Evolutionary conservation across 2,113 vertebrate species (phyloP), one percentile per base, ranked within the genome.

Genomic region (Alces alces): DNA sequence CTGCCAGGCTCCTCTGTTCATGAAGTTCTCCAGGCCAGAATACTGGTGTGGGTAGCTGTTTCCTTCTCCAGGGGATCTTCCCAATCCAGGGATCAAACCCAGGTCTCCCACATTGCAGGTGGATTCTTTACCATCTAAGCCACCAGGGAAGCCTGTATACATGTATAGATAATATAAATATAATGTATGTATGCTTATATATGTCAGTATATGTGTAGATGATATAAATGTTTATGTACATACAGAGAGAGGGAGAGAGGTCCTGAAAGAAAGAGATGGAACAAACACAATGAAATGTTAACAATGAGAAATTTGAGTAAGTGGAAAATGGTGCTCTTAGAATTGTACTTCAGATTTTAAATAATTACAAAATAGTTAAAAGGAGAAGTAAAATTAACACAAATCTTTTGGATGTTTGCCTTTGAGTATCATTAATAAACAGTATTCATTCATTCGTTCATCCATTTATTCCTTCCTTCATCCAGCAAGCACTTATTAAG

Each of bases 331-430:
- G 23, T 80, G 50, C 9, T 66, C 25, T 57, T 79, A 79, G 47
- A 78, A 90, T 43, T 78, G 36, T 47, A 36, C 23, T 61, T 82
- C 47, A 85, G 36, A 55, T 64, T 17, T 85, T 27, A 96, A 84
- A 84, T 89, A 30, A 84, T 54, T 66, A 61, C 12, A 60, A 83
- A 57, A 52, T 82, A 60, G 76, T 61, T 96, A 70, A 55, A 76
- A 86, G n/a, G 64, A 85, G 28, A 93, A 60, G 83, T 92, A 92
- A 88, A 60, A 93, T 78, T 92, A 60, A 83, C 47, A 73, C 89
- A 55, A 57, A n/a, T 33, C 7, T 17, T 93, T 55, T 80, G 39
- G 25, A 58, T 23, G 3, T 83, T 96, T 83, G 33, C 76, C n/a
- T 88, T 88, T 87, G 57, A 70, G 30, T 73, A 54, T 55, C 61